Conservation (phyloP, 2,888 invertebrate genomes). For the Halictus quadricinctus region DNA sequence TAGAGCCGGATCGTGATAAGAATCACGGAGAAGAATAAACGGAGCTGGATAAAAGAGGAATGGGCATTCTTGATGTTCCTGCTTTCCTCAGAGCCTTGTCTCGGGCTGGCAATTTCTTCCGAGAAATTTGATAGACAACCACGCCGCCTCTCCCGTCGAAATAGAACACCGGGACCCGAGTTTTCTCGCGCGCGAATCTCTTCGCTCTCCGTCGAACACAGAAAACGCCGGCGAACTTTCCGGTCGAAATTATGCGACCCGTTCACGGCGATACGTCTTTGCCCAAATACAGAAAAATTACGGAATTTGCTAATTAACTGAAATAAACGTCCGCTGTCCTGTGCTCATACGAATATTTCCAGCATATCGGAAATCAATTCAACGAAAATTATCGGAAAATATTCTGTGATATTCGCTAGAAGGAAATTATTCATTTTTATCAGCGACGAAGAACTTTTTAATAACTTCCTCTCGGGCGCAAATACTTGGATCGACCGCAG, state of each 20-base stretch:
- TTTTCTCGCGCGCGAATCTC: background rate
- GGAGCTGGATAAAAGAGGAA: conserved; percentile 20
- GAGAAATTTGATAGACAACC: conserved; percentile 44
- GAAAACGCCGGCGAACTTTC: background rate
- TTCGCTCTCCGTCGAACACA: background rate
- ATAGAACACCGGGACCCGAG: background rate
- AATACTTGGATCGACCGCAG: background rate
- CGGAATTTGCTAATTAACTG: background rate
- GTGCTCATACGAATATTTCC: background rate
- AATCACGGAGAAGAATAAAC: conserved; percentile 10
- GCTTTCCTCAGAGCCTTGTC: conserved; percentile 22
- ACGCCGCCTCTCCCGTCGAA: background rate
- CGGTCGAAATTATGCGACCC: background rate
- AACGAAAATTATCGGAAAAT: background rate
- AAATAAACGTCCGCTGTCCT: background rate
- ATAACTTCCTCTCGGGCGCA: background rate
- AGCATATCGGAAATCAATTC: background rate
- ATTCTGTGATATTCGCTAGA: background rate
- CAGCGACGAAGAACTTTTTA: background rate
- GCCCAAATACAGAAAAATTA: background rate
- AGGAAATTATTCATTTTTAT: conserved; percentile 3
- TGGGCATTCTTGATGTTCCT: conserved; percentile 24
- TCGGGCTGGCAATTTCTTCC: conserved; percentile 45
- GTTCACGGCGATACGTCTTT: no score
- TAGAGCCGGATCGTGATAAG: conserved; percentile 4